These are phyloP conservation scores for Plutomurus gul DNA, from an alignment of 1,140 invertebrate genomes.

Conservation along the genomic window DNA sequence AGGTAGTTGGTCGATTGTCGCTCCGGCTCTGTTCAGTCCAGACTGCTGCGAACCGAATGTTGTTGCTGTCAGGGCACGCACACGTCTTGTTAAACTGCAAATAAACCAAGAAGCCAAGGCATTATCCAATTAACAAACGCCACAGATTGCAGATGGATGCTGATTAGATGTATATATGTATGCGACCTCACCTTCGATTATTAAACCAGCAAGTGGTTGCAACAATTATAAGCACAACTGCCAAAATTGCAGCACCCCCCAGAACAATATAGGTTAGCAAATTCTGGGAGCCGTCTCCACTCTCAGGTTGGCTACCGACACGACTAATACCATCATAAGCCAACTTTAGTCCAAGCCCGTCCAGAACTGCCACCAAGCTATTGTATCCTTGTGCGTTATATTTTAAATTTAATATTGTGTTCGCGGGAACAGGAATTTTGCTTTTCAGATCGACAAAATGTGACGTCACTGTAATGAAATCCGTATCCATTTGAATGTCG, in stretches of 20 bases:
- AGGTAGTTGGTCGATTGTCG: constrained; percentile 60
- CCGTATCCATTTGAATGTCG: background rate
- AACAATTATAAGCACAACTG: background rate
- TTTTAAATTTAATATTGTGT: background rate
- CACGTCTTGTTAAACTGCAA: constrained; percentile 60
- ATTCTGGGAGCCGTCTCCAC: background rate
- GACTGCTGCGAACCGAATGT: constrained; percentile 68
- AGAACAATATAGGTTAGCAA: constrained; percentile 24
- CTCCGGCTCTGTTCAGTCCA: constrained; percentile 62
- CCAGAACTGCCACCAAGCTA: background rate
- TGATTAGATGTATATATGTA: background rate
- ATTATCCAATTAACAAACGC: background rate
- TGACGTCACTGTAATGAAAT: background rate
- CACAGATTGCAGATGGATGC: background rate
- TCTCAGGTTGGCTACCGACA: background rate
- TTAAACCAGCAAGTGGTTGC: constrained; percentile 40
- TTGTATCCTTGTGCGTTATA: background rate
- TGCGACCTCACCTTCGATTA: constrained; percentile 46
- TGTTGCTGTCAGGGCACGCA: constrained; percentile 64
- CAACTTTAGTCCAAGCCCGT: too few relatives aligned
- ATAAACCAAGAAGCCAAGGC: background rate
- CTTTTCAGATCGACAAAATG: constrained; percentile 44
- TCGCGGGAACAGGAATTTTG: background rate
- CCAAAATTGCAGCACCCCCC: constrained; percentile 2
- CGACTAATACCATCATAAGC: background rate